Evolutionary conservation across 2,888 invertebrate genomes (phyloP).

Genomic region (Dryobotodes eremita): DNA sequence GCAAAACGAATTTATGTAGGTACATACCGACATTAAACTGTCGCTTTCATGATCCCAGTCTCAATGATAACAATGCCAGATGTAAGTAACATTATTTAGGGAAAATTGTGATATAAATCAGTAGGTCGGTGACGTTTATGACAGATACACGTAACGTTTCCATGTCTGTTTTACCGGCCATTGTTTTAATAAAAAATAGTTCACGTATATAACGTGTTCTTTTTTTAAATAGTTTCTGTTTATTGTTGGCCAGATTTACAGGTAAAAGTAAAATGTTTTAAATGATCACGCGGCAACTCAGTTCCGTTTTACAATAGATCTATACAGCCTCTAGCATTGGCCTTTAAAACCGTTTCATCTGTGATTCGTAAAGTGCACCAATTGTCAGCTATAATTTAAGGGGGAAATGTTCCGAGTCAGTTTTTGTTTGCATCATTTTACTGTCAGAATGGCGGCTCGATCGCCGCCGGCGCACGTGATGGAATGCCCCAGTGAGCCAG

Average conservation of each 20-base stretch:
- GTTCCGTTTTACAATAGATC: conserved; percentile 44
- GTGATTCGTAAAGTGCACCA: conserved; percentile 68
- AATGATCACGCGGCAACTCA: conserved; percentile 26
- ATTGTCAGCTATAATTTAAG: conserved; percentile 65
- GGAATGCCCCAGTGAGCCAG: conserved; percentile 73
- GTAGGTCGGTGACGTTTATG: conserved; percentile 44
- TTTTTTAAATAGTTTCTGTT: conserved; percentile 11
- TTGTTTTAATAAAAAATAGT: conserved; percentile 27
- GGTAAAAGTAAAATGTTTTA: conserved; percentile 28
- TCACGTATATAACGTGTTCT: neutral
- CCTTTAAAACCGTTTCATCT: conserved; percentile 63
- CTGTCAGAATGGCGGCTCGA: conserved; percentile 71
- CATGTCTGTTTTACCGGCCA: conserved; percentile 5
- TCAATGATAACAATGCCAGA: conserved; percentile 47
- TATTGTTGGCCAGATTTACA: neutral
- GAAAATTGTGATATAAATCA: conserved; percentile 36
- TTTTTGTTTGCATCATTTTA: conserved; percentile 77
- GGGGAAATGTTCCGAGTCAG: conserved; percentile 45
- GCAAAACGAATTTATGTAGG: conserved; percentile 54
- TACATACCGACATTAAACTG: conserved; percentile 47
- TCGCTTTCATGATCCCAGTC: conserved; percentile 41
- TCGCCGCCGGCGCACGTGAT: conserved; percentile 76
- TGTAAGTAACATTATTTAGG: conserved; percentile 40
- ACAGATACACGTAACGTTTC: conserved; percentile 16
- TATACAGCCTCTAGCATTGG: conserved; percentile 51